Conservation (phyloP, 2,888 invertebrate species). For the Agrochola circellaris region DNA sequence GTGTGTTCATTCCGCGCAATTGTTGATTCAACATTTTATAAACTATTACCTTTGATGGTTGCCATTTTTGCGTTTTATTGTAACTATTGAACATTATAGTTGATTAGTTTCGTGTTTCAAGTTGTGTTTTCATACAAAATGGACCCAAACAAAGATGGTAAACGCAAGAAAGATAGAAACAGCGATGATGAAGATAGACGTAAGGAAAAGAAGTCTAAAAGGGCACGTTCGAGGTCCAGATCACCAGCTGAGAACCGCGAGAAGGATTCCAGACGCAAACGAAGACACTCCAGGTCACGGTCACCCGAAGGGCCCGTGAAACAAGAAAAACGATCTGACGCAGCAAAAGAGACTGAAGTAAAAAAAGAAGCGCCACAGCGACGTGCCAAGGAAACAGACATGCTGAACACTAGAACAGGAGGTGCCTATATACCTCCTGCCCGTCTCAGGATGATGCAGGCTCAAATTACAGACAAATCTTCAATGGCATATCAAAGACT, state of each 20-base stretch:
- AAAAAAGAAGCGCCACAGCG: slow-evolving; percentile 77
- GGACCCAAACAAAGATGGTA: slow-evolving; percentile 78
- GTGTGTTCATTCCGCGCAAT: slow-evolving; percentile 34
- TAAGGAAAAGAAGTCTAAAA: slow-evolving; percentile 79
- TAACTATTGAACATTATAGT: slow-evolving; percentile 3
- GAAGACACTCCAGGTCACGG: slow-evolving; percentile 79
- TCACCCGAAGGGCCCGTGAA: slow-evolving; percentile 74
- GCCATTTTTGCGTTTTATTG: not conserved
- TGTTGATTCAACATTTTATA: slow-evolving; percentile 29
- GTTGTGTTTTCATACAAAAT: slow-evolving; percentile 68
- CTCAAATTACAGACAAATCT: slow-evolving; percentile 98
- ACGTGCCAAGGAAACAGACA: slow-evolving; percentile 90
- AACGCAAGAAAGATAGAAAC: slow-evolving; percentile 80
- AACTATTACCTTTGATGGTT: not conserved
- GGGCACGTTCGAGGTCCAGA: slow-evolving; percentile 77
- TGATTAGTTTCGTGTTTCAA: slow-evolving; percentile 7
- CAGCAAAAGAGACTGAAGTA: slow-evolving; percentile 65
- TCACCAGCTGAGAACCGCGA: slow-evolving; percentile 73
- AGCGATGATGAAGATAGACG: slow-evolving; percentile 77
- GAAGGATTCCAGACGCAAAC: slow-evolving; percentile 78
- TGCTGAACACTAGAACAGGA: slow-evolving; percentile 95
- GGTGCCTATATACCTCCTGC: slow-evolving; percentile 99
- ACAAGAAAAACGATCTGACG: slow-evolving; percentile 73
- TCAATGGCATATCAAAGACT: slow-evolving; percentile 98
- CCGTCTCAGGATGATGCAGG: slow-evolving; percentile 98